Conservation (phyloP, 92 coral and sea anemone genomes). For the Metridium senile region DNA sequence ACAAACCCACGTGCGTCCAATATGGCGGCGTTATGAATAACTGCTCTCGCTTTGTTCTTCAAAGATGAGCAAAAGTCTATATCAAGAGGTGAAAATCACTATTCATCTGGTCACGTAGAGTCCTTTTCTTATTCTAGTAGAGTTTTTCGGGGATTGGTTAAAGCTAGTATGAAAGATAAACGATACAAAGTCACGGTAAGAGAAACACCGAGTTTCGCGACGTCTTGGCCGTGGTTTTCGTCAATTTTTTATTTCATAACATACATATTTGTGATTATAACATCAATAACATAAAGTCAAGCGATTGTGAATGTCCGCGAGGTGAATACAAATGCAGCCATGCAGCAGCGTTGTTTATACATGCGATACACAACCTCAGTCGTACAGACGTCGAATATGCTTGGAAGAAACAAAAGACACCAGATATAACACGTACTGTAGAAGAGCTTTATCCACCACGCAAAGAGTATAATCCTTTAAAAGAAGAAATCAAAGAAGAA, state of each 20-base stretch:
- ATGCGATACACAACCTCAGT: slow-evolving; percentile 49
- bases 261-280: neutral
- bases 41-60: slow-evolving; percentile 42
- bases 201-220: too few relatives aligned
- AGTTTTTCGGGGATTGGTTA: slow-evolving; percentile 28
- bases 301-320: slow-evolving; percentile 47
- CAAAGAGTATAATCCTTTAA: slow-evolving; percentile 29
- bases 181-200: slow-evolving; percentile 42
- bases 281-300: slow-evolving; percentile 25
- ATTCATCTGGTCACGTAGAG: slow-evolving; percentile 39
- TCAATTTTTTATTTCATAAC: neutral
- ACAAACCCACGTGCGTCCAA: slow-evolving; percentile 23
- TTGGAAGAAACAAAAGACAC: slow-evolving; percentile 38
- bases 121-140: slow-evolving; percentile 31
- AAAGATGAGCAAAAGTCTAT: slow-evolving; percentile 44
- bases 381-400: slow-evolving; percentile 45
- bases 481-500: neutral
- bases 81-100: slow-evolving; percentile 59
- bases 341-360: slow-evolving; percentile 45
- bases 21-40: slow-evolving; percentile 43
- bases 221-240: neutral
- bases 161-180: slow-evolving; percentile 35
- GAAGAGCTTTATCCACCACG: slow-evolving; percentile 50
- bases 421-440: slow-evolving; percentile 1
- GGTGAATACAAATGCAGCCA: slow-evolving; percentile 47